Evolutionary conservation across 2,797 vertebrate species (phyloP), one percentile per base, ranked within the genome.

Genomic region (Sebastes hubbsi): DNA sequence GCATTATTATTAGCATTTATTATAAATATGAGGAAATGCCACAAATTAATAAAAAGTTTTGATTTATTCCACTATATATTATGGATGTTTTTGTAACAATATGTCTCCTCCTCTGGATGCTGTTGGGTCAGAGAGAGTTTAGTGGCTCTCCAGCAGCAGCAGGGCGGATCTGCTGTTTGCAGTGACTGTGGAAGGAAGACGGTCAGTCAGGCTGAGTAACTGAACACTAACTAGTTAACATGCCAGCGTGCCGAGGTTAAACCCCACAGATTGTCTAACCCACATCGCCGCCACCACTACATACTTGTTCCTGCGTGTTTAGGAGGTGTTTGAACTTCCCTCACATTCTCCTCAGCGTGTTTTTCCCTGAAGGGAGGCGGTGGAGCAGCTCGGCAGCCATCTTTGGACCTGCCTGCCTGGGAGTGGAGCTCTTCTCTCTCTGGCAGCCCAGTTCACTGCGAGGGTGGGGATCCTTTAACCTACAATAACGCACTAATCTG

Each of bases 351-450:
- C 77, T 77, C 78, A 25, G 61, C 87, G 88, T 88, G 77, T 94
- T 95, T 93, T 86, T 86, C 14, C 14, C 84, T 91, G 86, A 89
- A 94, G 93, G 91, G 94, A 95, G 94, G 95, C 91, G 94, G 94
- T 72, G 90, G 88, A 94, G 81, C 89, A 42, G 82, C 77, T 87
- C 93, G 94, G 95, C 95, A 87, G 96, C 96, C 96, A 96, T 96
- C 95, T 96, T 96, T 94, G 90, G 87, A 93, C 36, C 36, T 38
- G 14, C 75, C 88, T 89, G 91, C 86, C 86, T 92, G 91, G 93
- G 90, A 94, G 91, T 94, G 94, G 91, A 91, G 94, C 82, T 80
- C 84, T 91, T 91, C 90, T 89, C 42, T 78, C 13, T 87, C 88
- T 88, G 94, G 92, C 93, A 42, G 90, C 91, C 92, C 91, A 81